Percentiles rank a stretch among this genome's conserved stretches.
phyloP scores from a whole-genome alignment of 2,888 invertebrate species.

The Allolobophora icterica region DNA sequence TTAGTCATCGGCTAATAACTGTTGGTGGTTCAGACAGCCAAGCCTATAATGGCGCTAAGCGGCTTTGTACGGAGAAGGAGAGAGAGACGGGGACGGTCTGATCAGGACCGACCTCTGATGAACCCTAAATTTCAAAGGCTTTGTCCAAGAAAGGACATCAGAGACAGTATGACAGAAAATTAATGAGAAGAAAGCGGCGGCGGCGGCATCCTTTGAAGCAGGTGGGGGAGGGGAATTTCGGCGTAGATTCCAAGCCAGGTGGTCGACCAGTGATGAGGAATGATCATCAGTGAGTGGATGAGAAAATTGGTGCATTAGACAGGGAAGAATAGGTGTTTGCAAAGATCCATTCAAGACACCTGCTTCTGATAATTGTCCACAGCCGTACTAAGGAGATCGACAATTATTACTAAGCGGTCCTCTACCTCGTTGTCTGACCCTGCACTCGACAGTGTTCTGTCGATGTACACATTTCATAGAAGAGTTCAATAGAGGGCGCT shows the following conservation, averaged over 20 bases:
- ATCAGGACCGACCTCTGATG: not conserved
- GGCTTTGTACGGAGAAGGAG: not conserved
- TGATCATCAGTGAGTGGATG: not conserved
- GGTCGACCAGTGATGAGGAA: not conserved
- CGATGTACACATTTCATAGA: not conserved
- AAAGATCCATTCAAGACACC: not conserved
- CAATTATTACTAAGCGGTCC: not conserved
- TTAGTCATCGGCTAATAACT: not conserved
- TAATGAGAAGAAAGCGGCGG: slow-evolving; percentile 17
- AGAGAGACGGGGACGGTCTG: not conserved
- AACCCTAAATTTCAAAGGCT: slow-evolving; percentile 27
- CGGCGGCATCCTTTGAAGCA: not conserved
- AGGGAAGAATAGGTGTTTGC: not conserved
- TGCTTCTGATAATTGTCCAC: not conserved
- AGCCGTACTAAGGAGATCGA: not conserved
- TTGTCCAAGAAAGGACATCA: slow-evolving; percentile 12
- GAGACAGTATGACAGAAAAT: not conserved
- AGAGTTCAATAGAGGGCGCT: not conserved
- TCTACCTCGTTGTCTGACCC: not conserved
- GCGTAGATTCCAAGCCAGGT: slow-evolving; percentile 17
- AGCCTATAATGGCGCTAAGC: not conserved
- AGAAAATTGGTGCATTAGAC: slow-evolving; percentile 10
- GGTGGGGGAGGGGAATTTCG: not conserved
- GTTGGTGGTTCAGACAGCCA: not conserved
- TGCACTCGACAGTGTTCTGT: too few species aligned